A percentile compares a stretch with the other conserved stretches of the same genome.
Conservation (phyloP, 1,140 invertebrate species). For the Diorhabda carinulata region DNA sequence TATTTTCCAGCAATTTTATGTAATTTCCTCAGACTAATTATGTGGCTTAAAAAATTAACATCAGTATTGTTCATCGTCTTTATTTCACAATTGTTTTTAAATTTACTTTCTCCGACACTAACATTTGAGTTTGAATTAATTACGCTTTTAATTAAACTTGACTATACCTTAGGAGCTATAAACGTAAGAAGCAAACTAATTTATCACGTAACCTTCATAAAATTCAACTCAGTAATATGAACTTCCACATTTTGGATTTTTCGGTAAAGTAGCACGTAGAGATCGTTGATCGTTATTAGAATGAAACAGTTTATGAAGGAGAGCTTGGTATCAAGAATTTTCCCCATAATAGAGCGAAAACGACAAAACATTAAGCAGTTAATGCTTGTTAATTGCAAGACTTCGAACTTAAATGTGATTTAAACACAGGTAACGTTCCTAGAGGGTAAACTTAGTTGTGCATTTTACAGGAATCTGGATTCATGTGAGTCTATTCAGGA, state of each 20-base stretch:
- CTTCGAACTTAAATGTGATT: slow-evolving; percentile 28
- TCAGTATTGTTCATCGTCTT: too few relatives aligned
- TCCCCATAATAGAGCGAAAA: slow-evolving; percentile 24
- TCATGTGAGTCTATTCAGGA: background rate
- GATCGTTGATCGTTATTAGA: slow-evolving; percentile 21
- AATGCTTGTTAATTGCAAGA: slow-evolving; percentile 33
- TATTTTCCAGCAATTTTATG: too few relatives aligned
- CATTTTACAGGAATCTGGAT: background rate
- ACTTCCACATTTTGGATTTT: background rate
- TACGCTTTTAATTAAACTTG: too few relatives aligned
- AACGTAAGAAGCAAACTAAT: too few relatives aligned
- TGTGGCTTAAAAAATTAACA: too few relatives aligned
- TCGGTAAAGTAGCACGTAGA: slow-evolving; percentile 10
- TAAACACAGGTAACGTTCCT: slow-evolving; percentile 28
- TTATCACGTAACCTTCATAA: too few relatives aligned
- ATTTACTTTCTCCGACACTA: too few relatives aligned
- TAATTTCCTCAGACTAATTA: too few relatives aligned
- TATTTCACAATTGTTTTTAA: too few relatives aligned
- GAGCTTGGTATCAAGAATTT: slow-evolving; percentile 16
- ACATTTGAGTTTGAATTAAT: too few relatives aligned
- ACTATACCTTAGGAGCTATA: too few relatives aligned
- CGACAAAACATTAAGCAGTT: slow-evolving; percentile 31
- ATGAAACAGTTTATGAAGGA: slow-evolving; percentile 20
- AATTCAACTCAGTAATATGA: background rate
- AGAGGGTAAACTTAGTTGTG: slow-evolving; percentile 4